Conservation (phyloP, 2,797 vertebrate genomes). For the Sebastes oblongus region DNA sequence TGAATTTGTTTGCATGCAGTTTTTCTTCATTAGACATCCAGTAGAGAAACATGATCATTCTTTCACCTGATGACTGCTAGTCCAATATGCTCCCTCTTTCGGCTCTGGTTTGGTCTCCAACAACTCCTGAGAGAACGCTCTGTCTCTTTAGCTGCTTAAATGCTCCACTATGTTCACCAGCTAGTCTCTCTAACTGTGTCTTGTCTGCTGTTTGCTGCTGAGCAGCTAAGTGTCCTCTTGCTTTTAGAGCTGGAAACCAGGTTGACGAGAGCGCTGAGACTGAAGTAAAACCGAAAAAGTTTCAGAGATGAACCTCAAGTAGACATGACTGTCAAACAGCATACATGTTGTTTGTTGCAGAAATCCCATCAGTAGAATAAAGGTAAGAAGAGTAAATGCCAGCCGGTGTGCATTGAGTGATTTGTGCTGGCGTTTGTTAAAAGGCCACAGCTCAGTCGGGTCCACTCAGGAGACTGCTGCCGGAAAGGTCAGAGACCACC, state of each 20-base stretch:
- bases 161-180: background rate
- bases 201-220: background rate
- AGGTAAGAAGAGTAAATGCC: conserved; percentile 1
- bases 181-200: background rate
- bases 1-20: background rate
- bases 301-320: background rate
- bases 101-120: background rate
- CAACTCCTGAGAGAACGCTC: background rate
- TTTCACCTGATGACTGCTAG: background rate
- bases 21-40: background rate
- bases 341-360: background rate
- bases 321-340: background rate
- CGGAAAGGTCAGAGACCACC: conserved; percentile 70
- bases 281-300: background rate
- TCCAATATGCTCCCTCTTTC: background rate
- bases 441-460: conserved; percentile 50
- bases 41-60: background rate
- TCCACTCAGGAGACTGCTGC: conserved; percentile 28
- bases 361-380: background rate
- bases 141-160: background rate
- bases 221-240: background rate
- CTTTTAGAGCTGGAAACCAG: too few species aligned
- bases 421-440: conserved; percentile 34
- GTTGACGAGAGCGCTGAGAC: background rate
- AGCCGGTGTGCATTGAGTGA: background rate